Conservation (phyloP, 2,113 vertebrate species). For the Geothlypis trichas region DNA sequence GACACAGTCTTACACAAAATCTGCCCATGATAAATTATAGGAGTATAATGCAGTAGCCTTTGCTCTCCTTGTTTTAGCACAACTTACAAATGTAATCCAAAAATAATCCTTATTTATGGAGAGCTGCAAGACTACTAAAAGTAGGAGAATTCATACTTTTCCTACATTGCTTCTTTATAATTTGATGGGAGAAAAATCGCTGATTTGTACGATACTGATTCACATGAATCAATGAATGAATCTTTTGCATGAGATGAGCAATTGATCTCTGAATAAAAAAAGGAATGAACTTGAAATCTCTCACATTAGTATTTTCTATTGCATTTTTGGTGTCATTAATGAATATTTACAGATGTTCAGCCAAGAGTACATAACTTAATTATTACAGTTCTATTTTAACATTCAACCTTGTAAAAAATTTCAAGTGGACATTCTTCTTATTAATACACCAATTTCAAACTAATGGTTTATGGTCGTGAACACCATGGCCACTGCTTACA, state of each 20-base stretch:
- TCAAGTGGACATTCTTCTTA: not conserved
- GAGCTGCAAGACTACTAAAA: not conserved
- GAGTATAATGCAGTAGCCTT: not conserved
- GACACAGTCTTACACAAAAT: not conserved
- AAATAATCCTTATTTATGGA: not conserved
- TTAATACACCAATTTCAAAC: not conserved
- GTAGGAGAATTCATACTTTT: not conserved
- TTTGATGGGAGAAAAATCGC: not conserved
- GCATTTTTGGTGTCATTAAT: not conserved
- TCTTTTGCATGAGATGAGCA: not conserved
- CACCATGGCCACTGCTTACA: not conserved
- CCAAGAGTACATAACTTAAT: not conserved
- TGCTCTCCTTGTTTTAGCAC: not conserved
- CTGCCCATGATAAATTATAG: not conserved
- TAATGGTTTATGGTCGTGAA: not conserved
- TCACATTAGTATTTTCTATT: not conserved
- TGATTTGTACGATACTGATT: not conserved
- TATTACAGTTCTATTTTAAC: not conserved
- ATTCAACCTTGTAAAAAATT: not conserved
- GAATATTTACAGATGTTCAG: not conserved
- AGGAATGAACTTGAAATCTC: not conserved
- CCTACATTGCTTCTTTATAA: not conserved
- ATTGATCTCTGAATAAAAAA: not conserved
- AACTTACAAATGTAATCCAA: not conserved
- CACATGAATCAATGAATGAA: not conserved